Conservation (phyloP, 2,113 vertebrate species). For the Tupaia tana region DNA sequence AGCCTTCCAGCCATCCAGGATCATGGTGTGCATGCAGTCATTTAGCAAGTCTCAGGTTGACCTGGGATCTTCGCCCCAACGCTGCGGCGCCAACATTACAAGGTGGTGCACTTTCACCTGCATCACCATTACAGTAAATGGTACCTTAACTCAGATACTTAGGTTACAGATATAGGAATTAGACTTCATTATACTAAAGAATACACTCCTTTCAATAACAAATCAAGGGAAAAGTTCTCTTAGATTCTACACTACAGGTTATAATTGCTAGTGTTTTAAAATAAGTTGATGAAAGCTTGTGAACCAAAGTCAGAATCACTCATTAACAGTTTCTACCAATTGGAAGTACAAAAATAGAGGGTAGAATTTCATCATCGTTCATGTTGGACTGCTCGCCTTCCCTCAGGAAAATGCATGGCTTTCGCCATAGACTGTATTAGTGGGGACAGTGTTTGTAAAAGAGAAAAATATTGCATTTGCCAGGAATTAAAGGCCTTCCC, state of each 20-base stretch:
- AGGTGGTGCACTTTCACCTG: no score
- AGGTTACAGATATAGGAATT: background rate
- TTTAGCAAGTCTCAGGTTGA: no score
- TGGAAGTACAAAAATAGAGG: background rate
- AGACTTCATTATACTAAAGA: background rate
- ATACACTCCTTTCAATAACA: background rate
- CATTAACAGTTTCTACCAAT: background rate
- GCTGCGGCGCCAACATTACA: no score
- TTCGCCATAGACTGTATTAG: background rate
- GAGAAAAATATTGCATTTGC: conserved; percentile 35
- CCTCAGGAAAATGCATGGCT: conserved; percentile 10
- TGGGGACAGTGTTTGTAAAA: background rate
- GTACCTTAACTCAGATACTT: conserved; percentile 11
- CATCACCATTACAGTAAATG: no score
- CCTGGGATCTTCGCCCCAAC: no score
- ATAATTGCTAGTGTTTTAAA: background rate
- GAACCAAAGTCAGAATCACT: background rate
- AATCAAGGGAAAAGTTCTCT: background rate
- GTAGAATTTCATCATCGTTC: background rate
- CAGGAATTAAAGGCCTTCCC: conserved; percentile 43
- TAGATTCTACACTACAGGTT: background rate
- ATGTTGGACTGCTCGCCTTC: background rate
- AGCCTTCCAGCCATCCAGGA: no score
- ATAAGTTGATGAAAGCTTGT: conserved; percentile 1
- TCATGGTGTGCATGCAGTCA: no score